These are phyloP conservation scores for Struthio camelus DNA, from an alignment of 2,113 vertebrate species.

Conservation along the genomic window DNA sequence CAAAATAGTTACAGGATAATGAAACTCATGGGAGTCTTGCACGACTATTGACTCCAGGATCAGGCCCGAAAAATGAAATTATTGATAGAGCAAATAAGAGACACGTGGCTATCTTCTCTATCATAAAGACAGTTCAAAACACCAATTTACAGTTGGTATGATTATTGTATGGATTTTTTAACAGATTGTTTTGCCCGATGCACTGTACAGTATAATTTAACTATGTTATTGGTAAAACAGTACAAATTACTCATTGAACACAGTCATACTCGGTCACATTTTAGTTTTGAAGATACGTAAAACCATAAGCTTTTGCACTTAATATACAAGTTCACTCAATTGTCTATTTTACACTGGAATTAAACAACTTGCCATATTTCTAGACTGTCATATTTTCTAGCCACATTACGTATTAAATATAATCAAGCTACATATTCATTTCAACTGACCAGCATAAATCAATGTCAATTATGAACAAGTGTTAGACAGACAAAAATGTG, in stretches of 20 bases:
- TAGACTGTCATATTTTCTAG: background rate
- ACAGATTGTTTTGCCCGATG: background rate
- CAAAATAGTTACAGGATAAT: background rate
- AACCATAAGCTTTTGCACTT: background rate
- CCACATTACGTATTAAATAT: background rate
- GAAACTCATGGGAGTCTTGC: background rate
- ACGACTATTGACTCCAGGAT: background rate
- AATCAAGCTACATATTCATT: background rate
- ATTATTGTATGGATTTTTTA: background rate
- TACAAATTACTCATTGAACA: background rate
- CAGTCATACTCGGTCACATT: fast-evolving
- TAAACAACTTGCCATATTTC: background rate
- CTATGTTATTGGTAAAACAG: background rate
- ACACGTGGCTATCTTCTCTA: background rate
- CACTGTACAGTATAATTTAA: background rate
- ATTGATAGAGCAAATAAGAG: background rate
- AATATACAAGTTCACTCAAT: background rate
- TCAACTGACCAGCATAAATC: slow-evolving; percentile 49
- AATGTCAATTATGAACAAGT: slow-evolving; percentile 41
- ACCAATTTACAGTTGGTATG: background rate
- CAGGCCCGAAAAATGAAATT: background rate
- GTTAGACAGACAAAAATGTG: slow-evolving; percentile 17
- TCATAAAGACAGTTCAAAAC: background rate
- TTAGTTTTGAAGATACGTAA: background rate
- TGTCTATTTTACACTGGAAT: background rate